Evolutionary conservation across 2,797 vertebrate genomes (phyloP).

Genomic region (Varecia variegata): DNA sequence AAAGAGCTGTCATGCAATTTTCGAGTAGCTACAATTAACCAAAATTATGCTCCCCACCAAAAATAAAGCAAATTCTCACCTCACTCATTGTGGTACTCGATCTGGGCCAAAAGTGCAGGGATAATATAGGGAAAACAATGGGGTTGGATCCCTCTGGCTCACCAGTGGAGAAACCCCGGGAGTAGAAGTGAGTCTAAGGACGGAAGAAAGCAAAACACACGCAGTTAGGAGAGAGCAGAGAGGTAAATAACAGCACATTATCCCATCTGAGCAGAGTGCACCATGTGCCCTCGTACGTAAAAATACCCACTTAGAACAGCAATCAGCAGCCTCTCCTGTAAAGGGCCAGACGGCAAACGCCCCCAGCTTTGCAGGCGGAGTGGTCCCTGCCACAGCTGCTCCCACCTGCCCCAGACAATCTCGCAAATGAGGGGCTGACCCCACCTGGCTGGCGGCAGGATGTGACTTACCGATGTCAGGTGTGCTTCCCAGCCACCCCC

Average conservation of each 20-base stretch:
- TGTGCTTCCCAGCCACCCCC: rapidly evolving
- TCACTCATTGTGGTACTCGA: rapidly evolving
- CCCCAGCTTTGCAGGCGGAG: rapidly evolving
- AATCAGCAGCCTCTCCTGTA: rapidly evolving
- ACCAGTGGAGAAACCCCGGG: rapidly evolving
- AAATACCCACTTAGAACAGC: rapidly evolving
- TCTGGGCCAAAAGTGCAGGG: rapidly evolving
- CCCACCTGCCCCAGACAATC: rapidly evolving
- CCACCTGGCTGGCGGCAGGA: rapidly evolving
- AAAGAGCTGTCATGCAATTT: rapidly evolving
- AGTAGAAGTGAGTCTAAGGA: not conserved
- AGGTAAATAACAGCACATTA: rapidly evolving
- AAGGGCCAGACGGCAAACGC: not conserved
- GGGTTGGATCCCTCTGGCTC: rapidly evolving
- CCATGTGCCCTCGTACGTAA: rapidly evolving
- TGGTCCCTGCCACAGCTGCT: too few relatives aligned
- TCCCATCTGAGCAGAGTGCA: rapidly evolving
- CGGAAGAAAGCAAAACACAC: not conserved
- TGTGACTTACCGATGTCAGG: rapidly evolving
- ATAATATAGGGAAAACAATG: rapidly evolving
- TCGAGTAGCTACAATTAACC: rapidly evolving
- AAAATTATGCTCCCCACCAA: rapidly evolving
- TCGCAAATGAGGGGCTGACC: rapidly evolving
- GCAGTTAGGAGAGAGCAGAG: rapidly evolving
- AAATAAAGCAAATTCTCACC: not conserved